phyloP scores from a whole-genome alignment of 2,888 invertebrate species.

The Caenorhabditis macrosperma region DNA sequence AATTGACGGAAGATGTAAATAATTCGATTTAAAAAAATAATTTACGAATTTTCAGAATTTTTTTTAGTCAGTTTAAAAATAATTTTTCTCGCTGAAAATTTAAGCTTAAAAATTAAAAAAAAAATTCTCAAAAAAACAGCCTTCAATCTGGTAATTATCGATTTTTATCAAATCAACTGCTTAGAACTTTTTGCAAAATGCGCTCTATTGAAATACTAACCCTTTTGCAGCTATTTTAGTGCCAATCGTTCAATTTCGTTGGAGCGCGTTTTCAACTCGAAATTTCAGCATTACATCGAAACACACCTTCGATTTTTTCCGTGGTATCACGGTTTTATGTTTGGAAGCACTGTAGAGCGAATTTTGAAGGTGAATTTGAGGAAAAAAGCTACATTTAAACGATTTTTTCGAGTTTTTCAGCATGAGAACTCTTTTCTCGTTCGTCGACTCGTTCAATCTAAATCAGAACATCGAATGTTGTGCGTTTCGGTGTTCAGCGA shows the following conservation, averaged over 20 bases:
- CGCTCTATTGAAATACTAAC: no score
- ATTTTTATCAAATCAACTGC: no score
- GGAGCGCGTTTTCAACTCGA: no score
- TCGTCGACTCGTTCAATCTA: not conserved
- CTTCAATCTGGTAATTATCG: no score
- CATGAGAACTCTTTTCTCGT: constrained; percentile 32
- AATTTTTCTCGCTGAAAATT: no score
- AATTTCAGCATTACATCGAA: constrained; percentile 22
- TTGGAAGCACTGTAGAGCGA: not conserved
- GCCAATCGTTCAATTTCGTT: no score
- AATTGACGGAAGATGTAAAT: no score
- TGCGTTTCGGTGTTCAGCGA: constrained; percentile 15
- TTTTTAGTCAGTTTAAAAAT: not conserved
- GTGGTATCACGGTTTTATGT: constrained; percentile 33
- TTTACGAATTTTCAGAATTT: not conserved
- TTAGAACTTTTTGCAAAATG: no score
- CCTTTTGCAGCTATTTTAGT: no score
- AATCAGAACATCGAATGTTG: not conserved
- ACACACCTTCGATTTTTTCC: not conserved
- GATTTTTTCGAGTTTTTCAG: not conserved
- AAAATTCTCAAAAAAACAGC: no score
- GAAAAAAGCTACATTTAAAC: not conserved
- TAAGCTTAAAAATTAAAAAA: not conserved
- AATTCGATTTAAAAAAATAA: no score
- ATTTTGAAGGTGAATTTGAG: constrained; percentile 4